phyloP scores from a whole-genome alignment of 2,797 vertebrate species.

The Ctenopoma kingsleyae region DNA sequence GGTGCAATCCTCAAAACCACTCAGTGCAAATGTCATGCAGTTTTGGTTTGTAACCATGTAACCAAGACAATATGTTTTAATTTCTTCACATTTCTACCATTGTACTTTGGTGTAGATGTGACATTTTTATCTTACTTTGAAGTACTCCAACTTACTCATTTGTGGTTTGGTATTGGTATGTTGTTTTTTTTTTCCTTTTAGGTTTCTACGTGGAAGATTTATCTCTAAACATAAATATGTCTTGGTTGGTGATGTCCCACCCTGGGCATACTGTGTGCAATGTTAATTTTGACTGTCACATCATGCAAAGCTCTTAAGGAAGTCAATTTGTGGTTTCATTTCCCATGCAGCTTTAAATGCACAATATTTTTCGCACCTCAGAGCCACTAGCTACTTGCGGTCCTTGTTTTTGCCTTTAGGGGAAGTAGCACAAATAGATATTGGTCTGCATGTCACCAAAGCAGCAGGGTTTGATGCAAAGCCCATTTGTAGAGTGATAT shows the following conservation, averaged over 20 bases:
- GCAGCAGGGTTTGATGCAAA: slow-evolving; percentile 24
- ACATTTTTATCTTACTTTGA: too few species aligned
- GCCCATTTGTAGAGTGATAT: slow-evolving; percentile 6
- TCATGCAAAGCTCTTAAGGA: slow-evolving; percentile 53
- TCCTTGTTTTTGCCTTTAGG: slow-evolving; percentile 64
- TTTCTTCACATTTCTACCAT: background rate
- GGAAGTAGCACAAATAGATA: slow-evolving; percentile 73
- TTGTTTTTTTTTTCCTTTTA: background rate
- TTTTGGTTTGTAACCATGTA: slow-evolving; percentile 31
- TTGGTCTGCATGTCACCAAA: slow-evolving; percentile 39
- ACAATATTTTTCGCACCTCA: slow-evolving; percentile 80
- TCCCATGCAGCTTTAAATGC: slow-evolving; percentile 67
- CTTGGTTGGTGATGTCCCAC: slow-evolving; percentile 16
- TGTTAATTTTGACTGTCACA: slow-evolving; percentile 15
- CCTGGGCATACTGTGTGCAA: slow-evolving; percentile 19
- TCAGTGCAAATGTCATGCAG: slow-evolving; percentile 8
- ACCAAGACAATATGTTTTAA: background rate
- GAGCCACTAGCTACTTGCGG: slow-evolving; percentile 54
- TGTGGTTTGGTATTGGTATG: background rate
- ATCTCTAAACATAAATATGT: slow-evolving; percentile 9
- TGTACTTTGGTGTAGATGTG: slow-evolving; percentile 5
- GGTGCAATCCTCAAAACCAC: slow-evolving; percentile 8
- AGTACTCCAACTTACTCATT: background rate
- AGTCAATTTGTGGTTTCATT: slow-evolving; percentile 65
- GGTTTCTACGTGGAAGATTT: slow-evolving; percentile 17